phyloP scores from a whole-genome alignment of 1,140 invertebrate genomes.

The Geopemphigus sp. region DNA sequence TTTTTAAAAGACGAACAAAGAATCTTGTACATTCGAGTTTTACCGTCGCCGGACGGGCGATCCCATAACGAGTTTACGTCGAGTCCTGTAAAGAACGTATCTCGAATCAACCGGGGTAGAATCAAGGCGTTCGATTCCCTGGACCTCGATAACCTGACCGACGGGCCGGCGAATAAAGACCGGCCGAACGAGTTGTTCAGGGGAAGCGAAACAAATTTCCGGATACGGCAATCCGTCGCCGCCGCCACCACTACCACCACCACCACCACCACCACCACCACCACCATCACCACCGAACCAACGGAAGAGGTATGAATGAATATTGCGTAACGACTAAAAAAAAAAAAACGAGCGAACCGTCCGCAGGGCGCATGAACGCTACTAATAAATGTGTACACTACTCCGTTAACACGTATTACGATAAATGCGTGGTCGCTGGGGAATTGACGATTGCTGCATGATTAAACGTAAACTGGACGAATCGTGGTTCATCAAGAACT shows the following conservation, averaged over 20 bases:
- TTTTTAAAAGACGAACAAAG: slow-evolving; percentile 46
- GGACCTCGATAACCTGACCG: slow-evolving; percentile 19
- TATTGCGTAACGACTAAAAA: slow-evolving; percentile 34
- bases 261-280: too few relatives aligned
- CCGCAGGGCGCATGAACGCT: slow-evolving; percentile 23
- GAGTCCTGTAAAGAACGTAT: background rate
- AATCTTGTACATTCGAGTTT: slow-evolving; percentile 28
- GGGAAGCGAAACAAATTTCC: slow-evolving; percentile 41
- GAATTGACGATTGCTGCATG: slow-evolving; percentile 33
- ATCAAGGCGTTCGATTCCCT: slow-evolving; percentile 32
- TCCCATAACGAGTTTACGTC: slow-evolving; percentile 34
- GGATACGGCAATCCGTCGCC: background rate
- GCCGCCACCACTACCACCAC: too few relatives aligned
- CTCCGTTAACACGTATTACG: slow-evolving; percentile 24
- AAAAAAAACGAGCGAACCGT: slow-evolving; percentile 24
- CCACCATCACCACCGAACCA: background rate
- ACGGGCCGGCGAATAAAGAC: background rate
- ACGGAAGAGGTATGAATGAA: slow-evolving; percentile 47
- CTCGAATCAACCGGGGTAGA: slow-evolving; percentile 24
- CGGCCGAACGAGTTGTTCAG: slow-evolving; percentile 17
- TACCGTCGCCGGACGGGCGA: background rate
- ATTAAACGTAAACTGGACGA: slow-evolving; percentile 5
- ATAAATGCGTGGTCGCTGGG: slow-evolving; percentile 22
- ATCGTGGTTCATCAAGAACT: background rate
- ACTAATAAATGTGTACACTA: slow-evolving; percentile 43